Evolutionary conservation across 2,888 invertebrate species (phyloP).

Genomic region (Protula sp.): DNA sequence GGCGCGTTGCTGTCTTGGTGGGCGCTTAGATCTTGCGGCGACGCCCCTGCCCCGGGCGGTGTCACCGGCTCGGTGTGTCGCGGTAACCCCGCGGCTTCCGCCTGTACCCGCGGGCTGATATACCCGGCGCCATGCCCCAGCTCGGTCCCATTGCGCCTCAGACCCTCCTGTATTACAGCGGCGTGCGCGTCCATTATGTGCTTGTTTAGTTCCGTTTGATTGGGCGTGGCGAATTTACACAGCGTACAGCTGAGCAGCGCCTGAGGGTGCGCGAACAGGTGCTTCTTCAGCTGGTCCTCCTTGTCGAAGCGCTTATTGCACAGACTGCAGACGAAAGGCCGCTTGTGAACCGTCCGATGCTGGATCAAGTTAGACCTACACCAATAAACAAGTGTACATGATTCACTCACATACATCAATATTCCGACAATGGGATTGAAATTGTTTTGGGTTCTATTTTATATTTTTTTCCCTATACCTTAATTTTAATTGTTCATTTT

Average conservation of each 20-base stretch:
- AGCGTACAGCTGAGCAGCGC: conserved; percentile 32
- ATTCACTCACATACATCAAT: too few relatives aligned
- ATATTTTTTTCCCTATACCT: too few relatives aligned
- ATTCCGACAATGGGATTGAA: too few relatives aligned
- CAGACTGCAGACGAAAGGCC: conserved; percentile 33
- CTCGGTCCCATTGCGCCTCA: background rate
- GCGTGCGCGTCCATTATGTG: conserved; percentile 35
- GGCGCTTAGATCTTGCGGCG: background rate
- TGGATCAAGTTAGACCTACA: conserved; percentile 35
- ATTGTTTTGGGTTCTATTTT: too few relatives aligned
- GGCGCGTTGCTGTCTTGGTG: background rate
- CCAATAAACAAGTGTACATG: too few relatives aligned
- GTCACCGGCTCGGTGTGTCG: conserved; percentile 6
- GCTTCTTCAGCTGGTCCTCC: conserved; percentile 39
- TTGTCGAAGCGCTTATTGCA: conserved; percentile 40
- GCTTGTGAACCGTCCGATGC: conserved; percentile 37
- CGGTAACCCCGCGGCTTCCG: background rate
- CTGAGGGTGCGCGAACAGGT: conserved; percentile 36
- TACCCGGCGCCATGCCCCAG: background rate
- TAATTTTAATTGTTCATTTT: too few relatives aligned
- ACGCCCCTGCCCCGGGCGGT: background rate
- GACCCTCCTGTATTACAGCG: background rate
- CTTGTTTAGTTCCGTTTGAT: conserved; percentile 31
- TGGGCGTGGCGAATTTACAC: conserved; percentile 33
- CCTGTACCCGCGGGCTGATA: background rate